phyloP scores from a whole-genome alignment of 2,797 vertebrate genomes.

The Acomys russatus region DNA sequence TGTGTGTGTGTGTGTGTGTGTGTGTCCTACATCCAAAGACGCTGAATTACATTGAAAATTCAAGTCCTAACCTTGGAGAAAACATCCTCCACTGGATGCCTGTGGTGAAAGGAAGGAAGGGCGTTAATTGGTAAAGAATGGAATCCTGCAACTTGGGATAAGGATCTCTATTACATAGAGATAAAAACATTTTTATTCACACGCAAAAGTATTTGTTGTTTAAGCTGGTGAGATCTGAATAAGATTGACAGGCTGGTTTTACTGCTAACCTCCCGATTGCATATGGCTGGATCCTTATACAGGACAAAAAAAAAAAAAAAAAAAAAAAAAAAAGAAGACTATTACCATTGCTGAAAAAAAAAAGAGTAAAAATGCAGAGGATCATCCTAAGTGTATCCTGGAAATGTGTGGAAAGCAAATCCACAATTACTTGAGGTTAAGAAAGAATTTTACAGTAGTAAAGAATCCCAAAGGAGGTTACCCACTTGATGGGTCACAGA shows the following conservation, averaged over 20 bases:
- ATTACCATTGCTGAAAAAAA: too few species aligned
- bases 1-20: too few species aligned
- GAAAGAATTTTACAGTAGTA: not conserved
- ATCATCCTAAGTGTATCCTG: not conserved
- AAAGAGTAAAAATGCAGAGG: not conserved
- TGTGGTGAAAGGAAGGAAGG: not conserved
- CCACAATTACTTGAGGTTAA: not conserved
- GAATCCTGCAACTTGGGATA: not conserved
- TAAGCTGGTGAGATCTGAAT: not conserved
- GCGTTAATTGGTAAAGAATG: not conserved
- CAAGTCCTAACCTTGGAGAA: not conserved
- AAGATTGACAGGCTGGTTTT: not conserved
- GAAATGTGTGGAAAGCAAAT: not conserved
- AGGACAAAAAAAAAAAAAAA: too few species aligned
- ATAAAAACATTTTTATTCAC: not conserved
- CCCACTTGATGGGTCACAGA: not conserved
- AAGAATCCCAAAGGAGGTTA: constrained; percentile 6
- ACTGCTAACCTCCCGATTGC: too few species aligned
- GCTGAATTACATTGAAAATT: not conserved
- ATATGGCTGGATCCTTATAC: not conserved
- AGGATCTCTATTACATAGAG: not conserved
- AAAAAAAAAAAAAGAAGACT: too few species aligned
- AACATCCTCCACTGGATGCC: not conserved
- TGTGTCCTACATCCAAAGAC: not conserved
- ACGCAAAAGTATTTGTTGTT: not conserved